These are phyloP conservation scores for Otolemur crassicaudatus DNA, from an alignment of 2,797 vertebrate species.

Conservation along the genomic window DNA sequence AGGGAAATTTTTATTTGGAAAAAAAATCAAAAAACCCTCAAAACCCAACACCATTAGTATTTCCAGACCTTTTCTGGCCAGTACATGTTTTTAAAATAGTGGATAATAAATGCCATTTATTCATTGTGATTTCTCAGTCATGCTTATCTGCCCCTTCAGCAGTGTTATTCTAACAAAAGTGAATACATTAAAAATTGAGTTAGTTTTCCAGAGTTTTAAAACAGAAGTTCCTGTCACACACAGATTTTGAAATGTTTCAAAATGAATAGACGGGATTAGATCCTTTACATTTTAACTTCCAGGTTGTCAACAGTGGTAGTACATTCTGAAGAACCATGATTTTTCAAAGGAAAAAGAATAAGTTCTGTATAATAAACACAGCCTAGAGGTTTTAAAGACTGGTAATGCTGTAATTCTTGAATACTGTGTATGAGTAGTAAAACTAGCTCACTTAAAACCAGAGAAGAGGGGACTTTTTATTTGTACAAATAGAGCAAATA, in stretches of 20 bases:
- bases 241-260: conserved; percentile 50
- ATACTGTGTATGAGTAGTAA: neutral
- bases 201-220: conserved; percentile 31
- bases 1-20: conserved; percentile 12
- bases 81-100: conserved; percentile 43
- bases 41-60: neutral
- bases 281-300: conserved; percentile 45
- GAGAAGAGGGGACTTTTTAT: neutral
- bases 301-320: conserved; percentile 23
- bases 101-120: neutral
- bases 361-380: neutral
- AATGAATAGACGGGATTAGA: neutral
- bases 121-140: conserved; percentile 28
- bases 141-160: neutral
- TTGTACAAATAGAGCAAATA: neutral
- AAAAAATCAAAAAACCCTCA: neutral
- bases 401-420: neutral
- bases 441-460: neutral
- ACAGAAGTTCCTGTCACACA: neutral
- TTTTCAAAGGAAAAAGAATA: conserved; percentile 36
- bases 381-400: neutral
- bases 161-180: conserved; percentile 15
- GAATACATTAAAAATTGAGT: neutral
- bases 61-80: conserved; percentile 2
- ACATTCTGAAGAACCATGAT: neutral